Conservation (phyloP, 2,113 vertebrate genomes). For the Prochilodus magdalenae region DNA sequence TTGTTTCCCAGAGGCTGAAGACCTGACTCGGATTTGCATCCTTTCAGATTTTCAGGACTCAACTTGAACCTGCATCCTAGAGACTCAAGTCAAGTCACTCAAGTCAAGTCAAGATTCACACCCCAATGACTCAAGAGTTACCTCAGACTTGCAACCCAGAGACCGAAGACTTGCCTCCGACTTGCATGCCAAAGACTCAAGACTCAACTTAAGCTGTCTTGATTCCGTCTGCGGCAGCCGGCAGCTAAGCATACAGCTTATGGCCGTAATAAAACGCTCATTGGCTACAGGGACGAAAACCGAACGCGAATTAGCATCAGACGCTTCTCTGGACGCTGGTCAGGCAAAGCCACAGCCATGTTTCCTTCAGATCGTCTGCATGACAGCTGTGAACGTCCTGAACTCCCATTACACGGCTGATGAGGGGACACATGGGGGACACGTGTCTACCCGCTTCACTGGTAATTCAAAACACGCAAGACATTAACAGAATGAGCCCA, state of each 20-base stretch:
- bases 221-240: neutral
- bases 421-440: neutral
- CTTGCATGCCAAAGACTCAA: too few relatives aligned
- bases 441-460: neutral
- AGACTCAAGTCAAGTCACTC: too few relatives aligned
- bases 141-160: too few relatives aligned
- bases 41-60: too few relatives aligned
- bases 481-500: slow-evolving; percentile 16
- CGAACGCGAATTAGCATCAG: neutral
- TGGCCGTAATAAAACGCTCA: neutral
- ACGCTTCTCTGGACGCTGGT: neutral
- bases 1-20: too few relatives aligned
- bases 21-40: too few relatives aligned
- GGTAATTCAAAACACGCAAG: slow-evolving; percentile 36
- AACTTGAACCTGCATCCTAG: too few relatives aligned
- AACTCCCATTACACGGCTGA: slow-evolving; percentile 10
- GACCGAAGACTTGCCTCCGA: too few relatives aligned
- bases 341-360: neutral
- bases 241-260: slow-evolving; percentile 17
- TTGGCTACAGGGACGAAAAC: neutral
- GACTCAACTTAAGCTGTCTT: too few relatives aligned
- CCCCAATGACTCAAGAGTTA: too few relatives aligned
- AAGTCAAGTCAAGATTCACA: too few relatives aligned
- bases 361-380: neutral
- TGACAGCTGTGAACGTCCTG: neutral